phyloP scores from a whole-genome alignment of 30 jellyfish, hydroid and myxozoan genomes.

The Pelagia noctiluca region DNA sequence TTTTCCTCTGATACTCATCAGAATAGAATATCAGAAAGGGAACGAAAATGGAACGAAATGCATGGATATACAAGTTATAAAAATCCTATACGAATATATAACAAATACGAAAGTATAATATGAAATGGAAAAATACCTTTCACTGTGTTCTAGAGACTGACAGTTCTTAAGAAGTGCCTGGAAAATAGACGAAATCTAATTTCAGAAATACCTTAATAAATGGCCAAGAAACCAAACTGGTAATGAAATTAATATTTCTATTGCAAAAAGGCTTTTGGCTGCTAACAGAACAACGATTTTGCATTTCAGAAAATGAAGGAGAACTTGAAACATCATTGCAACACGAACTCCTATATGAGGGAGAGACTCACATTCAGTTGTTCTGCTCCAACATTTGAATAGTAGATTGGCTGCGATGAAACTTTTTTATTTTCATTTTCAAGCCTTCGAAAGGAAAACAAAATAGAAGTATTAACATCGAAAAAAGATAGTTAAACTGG shows the following conservation, averaged over 20 bases:
- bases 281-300: background rate
- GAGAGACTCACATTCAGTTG: background rate
- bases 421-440: background rate
- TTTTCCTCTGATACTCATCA: no score
- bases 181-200: no score
- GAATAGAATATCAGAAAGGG: background rate
- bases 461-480: background rate
- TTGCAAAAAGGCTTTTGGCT: background rate
- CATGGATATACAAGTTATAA: background rate
- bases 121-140: background rate
- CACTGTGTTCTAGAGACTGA: background rate
- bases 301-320: background rate
- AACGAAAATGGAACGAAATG: background rate
- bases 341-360: no score
- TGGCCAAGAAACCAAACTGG: background rate
- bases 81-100: background rate
- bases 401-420: background rate
- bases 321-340: no score
- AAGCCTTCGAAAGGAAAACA: background rate
- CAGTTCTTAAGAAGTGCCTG: background rate
- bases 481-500: background rate
- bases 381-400: background rate
- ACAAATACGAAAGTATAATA: background rate
- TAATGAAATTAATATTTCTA: background rate
- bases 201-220: background rate